phyloP scores from a whole-genome alignment of 1,140 invertebrate species.

The Temnothorax longispinosus region DNA sequence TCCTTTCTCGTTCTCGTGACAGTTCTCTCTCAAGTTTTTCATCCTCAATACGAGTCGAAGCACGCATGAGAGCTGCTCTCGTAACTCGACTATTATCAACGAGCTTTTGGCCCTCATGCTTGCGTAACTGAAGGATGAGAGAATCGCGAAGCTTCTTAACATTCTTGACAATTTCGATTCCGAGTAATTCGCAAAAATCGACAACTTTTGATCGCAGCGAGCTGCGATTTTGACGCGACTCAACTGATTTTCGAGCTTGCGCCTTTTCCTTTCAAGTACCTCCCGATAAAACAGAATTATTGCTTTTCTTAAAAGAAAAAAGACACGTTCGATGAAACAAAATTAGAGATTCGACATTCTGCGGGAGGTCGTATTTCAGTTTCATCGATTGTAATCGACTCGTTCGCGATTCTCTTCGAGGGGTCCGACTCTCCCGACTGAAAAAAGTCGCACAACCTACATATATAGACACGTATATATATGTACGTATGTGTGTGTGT shows the following conservation, averaged over 20 bases:
- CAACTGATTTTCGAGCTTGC: background rate
- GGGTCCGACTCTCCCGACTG: conserved; percentile 60
- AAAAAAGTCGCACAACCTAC: conserved; percentile 81
- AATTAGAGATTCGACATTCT: conserved; percentile 17
- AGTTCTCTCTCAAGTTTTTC: conserved; percentile 36
- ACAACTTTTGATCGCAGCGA: background rate
- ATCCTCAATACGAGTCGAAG: conserved; percentile 28
- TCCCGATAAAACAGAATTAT: conserved; percentile 46
- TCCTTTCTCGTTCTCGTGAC: background rate
- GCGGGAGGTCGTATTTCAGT: background rate
- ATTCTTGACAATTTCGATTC: background rate
- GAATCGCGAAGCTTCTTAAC: conserved; percentile 48
- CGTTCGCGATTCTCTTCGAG: conserved; percentile 57
- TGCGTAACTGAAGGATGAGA: conserved; percentile 13
- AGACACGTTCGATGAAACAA: background rate
- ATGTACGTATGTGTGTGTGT: conserved; percentile 76
- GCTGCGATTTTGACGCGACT: background rate
- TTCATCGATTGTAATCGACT: conserved; percentile 2
- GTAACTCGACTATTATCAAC: background rate
- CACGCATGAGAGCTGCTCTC: background rate
- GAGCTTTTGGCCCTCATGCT: conserved; percentile 8
- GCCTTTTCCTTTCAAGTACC: background rate
- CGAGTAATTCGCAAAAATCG: background rate
- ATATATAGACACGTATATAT: conserved; percentile 80
- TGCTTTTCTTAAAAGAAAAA: conserved; percentile 22